Conservation (phyloP, 2,888 invertebrate species). For the Zygaena filipendulae region DNA sequence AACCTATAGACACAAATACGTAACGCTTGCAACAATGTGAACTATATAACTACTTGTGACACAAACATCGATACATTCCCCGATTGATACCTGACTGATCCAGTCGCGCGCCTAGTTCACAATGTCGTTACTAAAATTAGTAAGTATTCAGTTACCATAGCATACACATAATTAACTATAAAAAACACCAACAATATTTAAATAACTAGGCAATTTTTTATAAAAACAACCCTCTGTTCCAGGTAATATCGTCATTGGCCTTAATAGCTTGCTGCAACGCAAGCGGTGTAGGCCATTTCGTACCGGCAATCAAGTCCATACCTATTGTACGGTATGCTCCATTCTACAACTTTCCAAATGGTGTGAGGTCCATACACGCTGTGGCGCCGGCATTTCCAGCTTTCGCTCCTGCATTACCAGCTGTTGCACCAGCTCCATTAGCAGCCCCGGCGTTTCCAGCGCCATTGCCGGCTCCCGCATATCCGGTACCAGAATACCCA, state of each 20-base stretch:
- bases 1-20: constrained; percentile 37
- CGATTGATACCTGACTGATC: constrained; percentile 42
- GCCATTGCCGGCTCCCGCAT: constrained; percentile 18
- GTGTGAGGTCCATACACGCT: constrained; percentile 49
- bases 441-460: constrained; percentile 14
- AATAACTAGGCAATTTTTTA: too few relatives aligned
- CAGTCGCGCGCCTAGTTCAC: constrained; percentile 39
- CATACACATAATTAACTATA: too few relatives aligned
- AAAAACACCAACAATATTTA: too few relatives aligned
- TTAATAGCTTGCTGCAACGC: constrained; percentile 51
- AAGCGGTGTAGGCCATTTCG: constrained; percentile 48
- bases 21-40: constrained; percentile 63
- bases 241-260: constrained; percentile 37
- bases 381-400: constrained; percentile 36
- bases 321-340: constrained; percentile 56
- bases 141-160: constrained; percentile 30
- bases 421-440: constrained; percentile 24
- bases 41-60: constrained; percentile 60
- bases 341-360: constrained; percentile 53
- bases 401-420: constrained; percentile 19
- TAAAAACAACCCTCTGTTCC: too few relatives aligned
- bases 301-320: constrained; percentile 38
- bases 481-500: constrained; percentile 18
- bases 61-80: constrained; percentile 46
- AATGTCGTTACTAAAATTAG: constrained; percentile 50